These are phyloP conservation scores for Andricus quercusramuli DNA, from an alignment of 2,888 invertebrate genomes.

Conservation along the genomic window DNA sequence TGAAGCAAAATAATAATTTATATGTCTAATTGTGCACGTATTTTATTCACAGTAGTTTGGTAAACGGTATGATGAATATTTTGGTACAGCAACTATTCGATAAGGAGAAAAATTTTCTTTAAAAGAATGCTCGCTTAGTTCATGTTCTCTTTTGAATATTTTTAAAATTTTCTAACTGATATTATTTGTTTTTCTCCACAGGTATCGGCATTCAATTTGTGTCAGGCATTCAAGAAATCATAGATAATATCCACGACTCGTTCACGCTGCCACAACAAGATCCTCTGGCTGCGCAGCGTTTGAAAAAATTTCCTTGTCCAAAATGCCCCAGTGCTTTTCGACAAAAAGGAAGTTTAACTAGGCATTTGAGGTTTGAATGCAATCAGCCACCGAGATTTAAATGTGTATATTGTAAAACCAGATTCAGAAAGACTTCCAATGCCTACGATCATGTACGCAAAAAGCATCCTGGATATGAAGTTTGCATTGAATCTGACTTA, in stretches of 20 bases:
- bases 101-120: too few relatives aligned
- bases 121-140: neutral
- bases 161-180: neutral
- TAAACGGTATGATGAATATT: neutral
- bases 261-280: neutral
- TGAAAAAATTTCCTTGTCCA: slow-evolving; percentile 56
- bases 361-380: slow-evolving; percentile 70
- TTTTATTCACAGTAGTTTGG: neutral
- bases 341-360: slow-evolving; percentile 61
- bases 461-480: slow-evolving; percentile 56
- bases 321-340: slow-evolving; percentile 63
- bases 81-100: neutral
- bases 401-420: slow-evolving; percentile 67
- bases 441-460: slow-evolving; percentile 67
- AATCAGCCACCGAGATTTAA: slow-evolving; percentile 75
- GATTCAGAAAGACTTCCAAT: slow-evolving; percentile 53
- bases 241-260: neutral
- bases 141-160: neutral
- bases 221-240: neutral
- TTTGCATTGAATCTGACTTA: slow-evolving; percentile 54
- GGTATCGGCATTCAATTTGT: neutral
- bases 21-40: neutral
- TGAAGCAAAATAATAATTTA: neutral
- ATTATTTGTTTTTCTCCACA: neutral
- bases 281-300: neutral